A percentile compares a stretch with the other conserved stretches of the same genome.
These are phyloP conservation scores for Spermophilus dauricus DNA, from an alignment of 2,113 vertebrate genomes.

Conservation along the genomic window DNA sequence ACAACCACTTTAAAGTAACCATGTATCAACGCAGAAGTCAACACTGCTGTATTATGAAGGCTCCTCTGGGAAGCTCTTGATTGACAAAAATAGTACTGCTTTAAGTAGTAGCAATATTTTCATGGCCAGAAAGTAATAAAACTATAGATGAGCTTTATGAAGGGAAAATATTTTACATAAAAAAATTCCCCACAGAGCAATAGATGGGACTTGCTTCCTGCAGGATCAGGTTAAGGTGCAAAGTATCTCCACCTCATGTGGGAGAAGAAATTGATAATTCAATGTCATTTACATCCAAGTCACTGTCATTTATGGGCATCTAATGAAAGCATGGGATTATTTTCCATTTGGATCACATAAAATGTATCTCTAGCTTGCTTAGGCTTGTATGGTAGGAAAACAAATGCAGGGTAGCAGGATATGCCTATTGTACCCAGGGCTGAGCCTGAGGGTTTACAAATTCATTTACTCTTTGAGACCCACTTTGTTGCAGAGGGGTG, in stretches of 20 bases:
- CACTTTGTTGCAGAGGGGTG: conserved; percentile 42
- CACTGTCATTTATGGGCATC: background rate
- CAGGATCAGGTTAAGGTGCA: background rate
- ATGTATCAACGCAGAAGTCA: conserved; percentile 80
- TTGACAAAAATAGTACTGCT: conserved; percentile 85
- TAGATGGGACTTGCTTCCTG: conserved; percentile 65
- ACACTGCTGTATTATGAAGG: conserved; percentile 70
- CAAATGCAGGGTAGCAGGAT: conserved; percentile 48
- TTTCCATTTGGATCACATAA: background rate
- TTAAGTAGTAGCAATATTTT: conserved; percentile 87
- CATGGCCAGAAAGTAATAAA: conserved; percentile 86
- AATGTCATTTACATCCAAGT: conserved; percentile 17
- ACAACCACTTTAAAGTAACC: conserved; percentile 78
- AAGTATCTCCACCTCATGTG: background rate
- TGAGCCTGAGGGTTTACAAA: conserved; percentile 67
- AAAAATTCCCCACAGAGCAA: conserved; percentile 39
- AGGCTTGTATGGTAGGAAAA: background rate
- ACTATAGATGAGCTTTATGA: conserved; percentile 79
- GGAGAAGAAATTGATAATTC: background rate
- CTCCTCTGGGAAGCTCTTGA: conserved; percentile 85
- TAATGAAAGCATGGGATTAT: background rate
- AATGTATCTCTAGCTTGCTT: conserved; percentile 18
- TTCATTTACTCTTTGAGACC: conserved; percentile 67
- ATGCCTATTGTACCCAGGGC: conserved; percentile 27
- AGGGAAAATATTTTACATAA: conserved; percentile 82